Percentiles rank a stretch among this genome's conserved stretches.
Conservation (phyloP, 2,113 vertebrate genomes). For the Silurus asotus region DNA sequence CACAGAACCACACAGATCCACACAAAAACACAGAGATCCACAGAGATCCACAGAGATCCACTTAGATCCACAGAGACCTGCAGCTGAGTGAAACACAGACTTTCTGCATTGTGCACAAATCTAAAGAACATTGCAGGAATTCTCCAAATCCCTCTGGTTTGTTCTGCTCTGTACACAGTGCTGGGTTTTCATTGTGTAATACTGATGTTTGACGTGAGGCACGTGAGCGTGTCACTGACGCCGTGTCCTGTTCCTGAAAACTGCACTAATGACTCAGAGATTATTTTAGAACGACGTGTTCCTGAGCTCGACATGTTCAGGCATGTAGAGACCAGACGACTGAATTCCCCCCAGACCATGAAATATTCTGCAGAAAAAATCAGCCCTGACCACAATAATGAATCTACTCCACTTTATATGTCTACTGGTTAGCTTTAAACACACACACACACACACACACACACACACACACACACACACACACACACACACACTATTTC, state of each 20-base stretch:
- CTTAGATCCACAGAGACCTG: not conserved
- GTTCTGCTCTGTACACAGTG: too few species aligned
- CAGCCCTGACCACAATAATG: not conserved
- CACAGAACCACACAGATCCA: too few species aligned
- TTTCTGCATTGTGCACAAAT: not conserved
- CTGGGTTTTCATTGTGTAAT: not conserved
- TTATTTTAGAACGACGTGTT: slow-evolving; percentile 48
- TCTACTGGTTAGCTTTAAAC: not conserved
- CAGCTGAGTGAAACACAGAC: not conserved
- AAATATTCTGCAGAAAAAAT: not conserved
- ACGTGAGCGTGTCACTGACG: not conserved
- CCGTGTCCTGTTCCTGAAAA: not conserved
- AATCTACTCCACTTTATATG: not conserved
- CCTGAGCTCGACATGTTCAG: slow-evolving; percentile 57
- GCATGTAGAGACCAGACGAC: slow-evolving; percentile 44
- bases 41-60: too few species aligned
- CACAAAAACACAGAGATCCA: too few species aligned
- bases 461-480: too few species aligned
- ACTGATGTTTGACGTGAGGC: not conserved
- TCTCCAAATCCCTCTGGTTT: too few species aligned
- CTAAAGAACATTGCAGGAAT: too few species aligned
- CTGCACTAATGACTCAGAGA: slow-evolving; percentile 47
- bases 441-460: not conserved
- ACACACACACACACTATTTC: too few species aligned
- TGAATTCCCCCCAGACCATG: slow-evolving; percentile 19